These are phyloP conservation scores for Tinamus major DNA, from an alignment of 2,797 vertebrate species.

Conservation along the genomic window DNA sequence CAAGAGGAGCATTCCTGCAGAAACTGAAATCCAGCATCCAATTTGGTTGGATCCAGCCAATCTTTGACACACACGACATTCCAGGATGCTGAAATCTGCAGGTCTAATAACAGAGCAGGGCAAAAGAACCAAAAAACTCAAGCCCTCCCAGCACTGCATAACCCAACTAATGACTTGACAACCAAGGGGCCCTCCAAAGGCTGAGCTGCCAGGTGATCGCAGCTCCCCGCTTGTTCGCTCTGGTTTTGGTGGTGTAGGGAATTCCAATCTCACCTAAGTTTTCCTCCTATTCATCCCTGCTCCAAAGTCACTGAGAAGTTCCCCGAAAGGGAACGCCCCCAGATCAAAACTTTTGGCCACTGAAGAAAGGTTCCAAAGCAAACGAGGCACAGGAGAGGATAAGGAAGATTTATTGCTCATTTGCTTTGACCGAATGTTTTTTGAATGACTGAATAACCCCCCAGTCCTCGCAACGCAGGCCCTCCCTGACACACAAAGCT, in stretches of 20 bases:
- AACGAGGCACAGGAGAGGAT: background rate
- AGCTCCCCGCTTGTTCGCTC: too few relatives aligned
- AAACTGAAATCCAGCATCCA: background rate
- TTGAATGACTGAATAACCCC: background rate
- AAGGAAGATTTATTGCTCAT: slow-evolving; percentile 1
- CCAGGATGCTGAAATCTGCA: background rate
- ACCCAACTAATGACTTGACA: background rate
- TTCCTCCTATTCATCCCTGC: background rate
- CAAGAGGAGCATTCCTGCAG: background rate
- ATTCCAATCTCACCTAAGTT: slow-evolving; percentile 9
- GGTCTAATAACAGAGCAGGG: background rate
- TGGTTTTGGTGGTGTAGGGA: slow-evolving; percentile 10
- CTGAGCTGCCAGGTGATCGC: fast-evolving
- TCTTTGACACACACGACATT: background rate
- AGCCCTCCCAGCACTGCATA: background rate
- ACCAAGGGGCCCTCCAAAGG: background rate
- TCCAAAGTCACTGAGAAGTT: background rate
- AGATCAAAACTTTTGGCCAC: background rate
- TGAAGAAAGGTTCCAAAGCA: background rate
- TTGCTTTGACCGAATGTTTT: background rate
- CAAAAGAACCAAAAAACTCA: background rate
- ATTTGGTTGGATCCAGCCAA: background rate
- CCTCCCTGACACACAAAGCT: background rate
- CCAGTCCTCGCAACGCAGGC: background rate
- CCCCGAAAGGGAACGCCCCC: slow-evolving; percentile 14